phyloP scores from a whole-genome alignment of 2,113 vertebrate species.

The Natator depressus region DNA sequence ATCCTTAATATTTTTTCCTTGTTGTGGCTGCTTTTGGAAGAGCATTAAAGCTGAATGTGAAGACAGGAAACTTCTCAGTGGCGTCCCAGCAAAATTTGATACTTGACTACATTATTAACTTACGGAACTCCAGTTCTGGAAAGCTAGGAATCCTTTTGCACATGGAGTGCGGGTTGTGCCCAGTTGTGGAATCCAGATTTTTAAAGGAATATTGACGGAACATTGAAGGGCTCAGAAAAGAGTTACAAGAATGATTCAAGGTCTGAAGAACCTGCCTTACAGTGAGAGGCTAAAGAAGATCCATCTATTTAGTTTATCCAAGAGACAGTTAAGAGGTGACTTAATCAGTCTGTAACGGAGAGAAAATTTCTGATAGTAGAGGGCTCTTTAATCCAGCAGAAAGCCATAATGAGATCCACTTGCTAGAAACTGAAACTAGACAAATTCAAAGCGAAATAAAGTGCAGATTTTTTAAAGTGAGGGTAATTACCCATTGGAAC shows the following conservation, averaged over 20 bases:
- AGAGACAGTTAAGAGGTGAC: neutral
- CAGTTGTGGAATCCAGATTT: neutral
- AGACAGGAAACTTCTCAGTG: neutral
- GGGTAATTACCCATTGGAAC: neutral
- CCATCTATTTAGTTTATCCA: neutral
- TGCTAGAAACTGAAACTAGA: neutral
- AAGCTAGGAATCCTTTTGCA: neutral
- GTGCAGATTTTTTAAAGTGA: neutral
- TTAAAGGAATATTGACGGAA: neutral
- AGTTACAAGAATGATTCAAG: neutral
- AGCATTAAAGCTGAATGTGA: neutral
- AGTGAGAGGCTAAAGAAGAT: rapidly evolving
- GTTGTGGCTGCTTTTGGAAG: neutral
- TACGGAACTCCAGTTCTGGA: rapidly evolving
- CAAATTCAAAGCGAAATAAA: neutral
- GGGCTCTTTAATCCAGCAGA: neutral
- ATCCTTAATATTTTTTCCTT: neutral
- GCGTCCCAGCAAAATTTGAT: neutral
- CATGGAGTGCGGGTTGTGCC: neutral
- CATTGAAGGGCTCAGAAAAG: neutral
- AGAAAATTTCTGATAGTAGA: neutral
- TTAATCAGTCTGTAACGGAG: neutral
- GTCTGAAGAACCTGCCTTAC: neutral
- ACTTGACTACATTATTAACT: neutral
- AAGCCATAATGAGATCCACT: neutral